Evolutionary conservation across 2,113 vertebrate genomes (phyloP), one percentile per base, ranked within the genome.

Genomic region (Paradoxurus hermaphroditus): DNA sequence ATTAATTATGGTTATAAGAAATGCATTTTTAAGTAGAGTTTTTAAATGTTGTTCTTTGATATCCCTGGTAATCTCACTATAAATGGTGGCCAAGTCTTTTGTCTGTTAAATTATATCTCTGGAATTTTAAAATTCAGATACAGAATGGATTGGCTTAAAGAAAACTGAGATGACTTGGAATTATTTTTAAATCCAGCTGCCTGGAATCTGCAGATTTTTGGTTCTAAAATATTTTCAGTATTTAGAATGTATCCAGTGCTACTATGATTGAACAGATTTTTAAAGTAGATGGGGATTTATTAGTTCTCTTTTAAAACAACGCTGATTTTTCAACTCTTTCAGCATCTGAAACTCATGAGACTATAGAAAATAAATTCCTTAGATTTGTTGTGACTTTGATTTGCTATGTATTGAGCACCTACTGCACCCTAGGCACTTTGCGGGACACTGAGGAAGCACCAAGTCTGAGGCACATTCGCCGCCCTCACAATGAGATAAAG

Each of bases 151-250:
- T 91, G 36, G 4, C 27, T 83, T 91, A 94, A 96, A 79, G 67
- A 77, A 93, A 73, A 90, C 77, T 27, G 73, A 91, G 39, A 96
- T 77, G 41, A 78, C 75, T 90, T 94, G 29, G 15, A 92, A 90
- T 65, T 79, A 7, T 68, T 81, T 91, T 81, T 59, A 95, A 96
- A 81, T 56, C 49, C 21, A 51, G 49, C 19, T 81, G 34, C 41
- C 65, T 85, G 34, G 29, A 87, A 90, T 85, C 23, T 27, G 88
- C 72, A 89, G 31, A n/a, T 27, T 29, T 46, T 84, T 81, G 18
- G 12, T 72, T 81, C 95, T 25, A 83, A 67, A 91, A 65, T 51
- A 70, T 68, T 49, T 88, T 94, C 93, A 51, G 59, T 46, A 23
- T 59, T 67, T 77, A 92, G 34, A 91, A 72, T 59, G 56, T 85